Evolutionary conservation across 2,888 invertebrate genomes (phyloP).

Genomic region (Acleris laterana): DNA sequence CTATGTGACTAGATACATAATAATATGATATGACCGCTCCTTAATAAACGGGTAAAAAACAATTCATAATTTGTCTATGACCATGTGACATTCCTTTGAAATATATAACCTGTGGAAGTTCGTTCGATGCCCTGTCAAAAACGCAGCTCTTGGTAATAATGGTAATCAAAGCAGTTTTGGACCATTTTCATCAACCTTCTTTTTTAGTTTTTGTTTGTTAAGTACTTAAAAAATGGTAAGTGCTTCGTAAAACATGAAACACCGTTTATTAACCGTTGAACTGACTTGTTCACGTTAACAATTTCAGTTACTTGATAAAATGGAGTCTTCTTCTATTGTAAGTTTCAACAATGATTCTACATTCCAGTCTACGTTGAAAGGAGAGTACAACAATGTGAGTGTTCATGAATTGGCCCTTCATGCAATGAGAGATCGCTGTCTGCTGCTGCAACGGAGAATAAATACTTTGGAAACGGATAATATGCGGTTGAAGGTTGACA

Average conservation of each 20-base stretch:
- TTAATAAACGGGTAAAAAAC: too few relatives aligned
- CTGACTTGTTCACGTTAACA: neutral
- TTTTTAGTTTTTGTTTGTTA: neutral
- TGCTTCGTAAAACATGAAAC: too few relatives aligned
- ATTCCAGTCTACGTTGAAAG: slow-evolving; percentile 73
- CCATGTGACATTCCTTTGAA: too few relatives aligned
- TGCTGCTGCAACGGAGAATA: slow-evolving; percentile 89
- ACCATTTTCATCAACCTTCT: too few relatives aligned
- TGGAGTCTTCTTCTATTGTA: slow-evolving; percentile 79
- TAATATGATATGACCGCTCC: too few relatives aligned
- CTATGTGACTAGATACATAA: too few relatives aligned
- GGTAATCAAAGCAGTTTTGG: too few relatives aligned
- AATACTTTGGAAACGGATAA: slow-evolving; percentile 90
- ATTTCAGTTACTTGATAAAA: slow-evolving; percentile 40
- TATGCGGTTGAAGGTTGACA: slow-evolving; percentile 82
- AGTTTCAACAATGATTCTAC: slow-evolving; percentile 79
- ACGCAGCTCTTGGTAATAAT: too few relatives aligned
- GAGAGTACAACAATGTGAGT: slow-evolving; percentile 76
- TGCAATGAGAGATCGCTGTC: slow-evolving; percentile 92
- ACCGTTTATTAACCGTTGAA: neutral
- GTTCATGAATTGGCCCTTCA: slow-evolving; percentile 90
- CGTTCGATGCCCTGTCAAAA: too few relatives aligned
- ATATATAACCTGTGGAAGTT: too few relatives aligned
- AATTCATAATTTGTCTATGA: neutral
- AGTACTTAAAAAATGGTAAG: neutral